These are phyloP conservation scores for Psilopsiagon aymara DNA, from an alignment of 2,113 vertebrate species.

Conservation along the genomic window DNA sequence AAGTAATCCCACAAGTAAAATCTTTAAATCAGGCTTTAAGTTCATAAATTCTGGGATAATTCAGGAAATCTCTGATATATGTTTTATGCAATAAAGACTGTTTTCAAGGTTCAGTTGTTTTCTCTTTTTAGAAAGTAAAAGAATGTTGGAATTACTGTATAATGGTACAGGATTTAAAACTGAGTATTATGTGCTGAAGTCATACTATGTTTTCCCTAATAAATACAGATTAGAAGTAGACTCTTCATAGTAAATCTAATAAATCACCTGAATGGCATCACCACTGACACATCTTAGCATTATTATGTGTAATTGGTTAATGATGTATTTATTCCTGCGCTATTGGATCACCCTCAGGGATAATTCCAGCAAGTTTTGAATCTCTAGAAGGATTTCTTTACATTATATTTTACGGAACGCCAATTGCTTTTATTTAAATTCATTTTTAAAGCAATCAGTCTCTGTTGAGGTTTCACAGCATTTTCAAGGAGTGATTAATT, in stretches of 20 bases:
- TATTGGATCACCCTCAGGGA: slow-evolving; percentile 63
- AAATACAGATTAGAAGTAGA: slow-evolving; percentile 25
- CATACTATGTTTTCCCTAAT: not conserved
- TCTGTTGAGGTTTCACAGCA: slow-evolving; percentile 48
- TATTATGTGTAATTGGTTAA: slow-evolving; percentile 74
- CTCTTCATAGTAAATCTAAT: slow-evolving; percentile 42
- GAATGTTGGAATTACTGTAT: not conserved
- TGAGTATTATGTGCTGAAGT: not conserved
- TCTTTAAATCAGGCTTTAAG: not conserved
- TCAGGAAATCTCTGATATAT: not conserved
- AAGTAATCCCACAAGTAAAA: not conserved
- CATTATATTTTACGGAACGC: slow-evolving; percentile 50
- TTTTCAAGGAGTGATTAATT: slow-evolving; percentile 70
- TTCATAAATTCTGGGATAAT: not conserved
- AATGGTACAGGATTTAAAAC: not conserved
- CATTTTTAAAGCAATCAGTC: slow-evolving; percentile 53
- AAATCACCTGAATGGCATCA: slow-evolving; percentile 57
- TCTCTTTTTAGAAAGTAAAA: not conserved
- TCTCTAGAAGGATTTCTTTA: slow-evolving; percentile 60
- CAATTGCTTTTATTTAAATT: slow-evolving; percentile 74
- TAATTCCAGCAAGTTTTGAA: slow-evolving; percentile 65
- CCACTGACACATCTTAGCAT: slow-evolving; percentile 44
- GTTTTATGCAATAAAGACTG: not conserved
- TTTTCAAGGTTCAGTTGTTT: not conserved
- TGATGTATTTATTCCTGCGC: slow-evolving; percentile 62